Conservation (phyloP, 2,888 invertebrate species). For the Sympetrum striolatum region DNA sequence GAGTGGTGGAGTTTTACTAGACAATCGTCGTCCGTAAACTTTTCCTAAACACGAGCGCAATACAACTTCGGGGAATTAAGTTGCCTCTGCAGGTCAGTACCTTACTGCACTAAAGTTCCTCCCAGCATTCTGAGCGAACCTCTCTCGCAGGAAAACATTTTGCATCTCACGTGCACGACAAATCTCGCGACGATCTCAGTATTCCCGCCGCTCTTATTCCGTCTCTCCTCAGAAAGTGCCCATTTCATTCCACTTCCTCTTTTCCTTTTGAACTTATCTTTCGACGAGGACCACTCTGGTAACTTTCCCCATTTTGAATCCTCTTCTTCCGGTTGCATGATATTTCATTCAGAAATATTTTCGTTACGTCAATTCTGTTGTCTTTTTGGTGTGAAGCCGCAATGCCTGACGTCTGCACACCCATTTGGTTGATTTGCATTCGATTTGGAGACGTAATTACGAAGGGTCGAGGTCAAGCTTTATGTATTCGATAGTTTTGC, state of each 20-base stretch:
- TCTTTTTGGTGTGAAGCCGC: not conserved
- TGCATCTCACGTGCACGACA: not conserved
- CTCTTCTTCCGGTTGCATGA: not conserved
- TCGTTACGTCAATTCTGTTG: not conserved
- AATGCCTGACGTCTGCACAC: not conserved
- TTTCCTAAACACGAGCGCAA: not conserved
- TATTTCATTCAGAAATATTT: not conserved
- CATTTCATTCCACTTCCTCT: not conserved
- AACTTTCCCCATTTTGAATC: not conserved
- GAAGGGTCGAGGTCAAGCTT: too few relatives aligned
- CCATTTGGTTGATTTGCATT: not conserved
- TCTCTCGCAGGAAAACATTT: not conserved
- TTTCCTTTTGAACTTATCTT: not conserved
- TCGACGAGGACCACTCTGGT: not conserved
- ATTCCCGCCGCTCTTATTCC: not conserved
- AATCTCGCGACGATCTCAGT: not conserved
- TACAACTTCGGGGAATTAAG: not conserved
- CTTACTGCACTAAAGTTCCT: not conserved
- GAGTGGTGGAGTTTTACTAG: not conserved
- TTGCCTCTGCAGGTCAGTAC: not conserved
- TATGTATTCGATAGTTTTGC: too few relatives aligned
- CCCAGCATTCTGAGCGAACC: not conserved
- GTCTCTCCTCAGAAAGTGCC: not conserved
- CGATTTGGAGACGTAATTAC: not conserved
- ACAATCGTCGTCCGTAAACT: not conserved